Conservation (phyloP, 2,797 vertebrate species). For the Ataeniobius toweri region DNA sequence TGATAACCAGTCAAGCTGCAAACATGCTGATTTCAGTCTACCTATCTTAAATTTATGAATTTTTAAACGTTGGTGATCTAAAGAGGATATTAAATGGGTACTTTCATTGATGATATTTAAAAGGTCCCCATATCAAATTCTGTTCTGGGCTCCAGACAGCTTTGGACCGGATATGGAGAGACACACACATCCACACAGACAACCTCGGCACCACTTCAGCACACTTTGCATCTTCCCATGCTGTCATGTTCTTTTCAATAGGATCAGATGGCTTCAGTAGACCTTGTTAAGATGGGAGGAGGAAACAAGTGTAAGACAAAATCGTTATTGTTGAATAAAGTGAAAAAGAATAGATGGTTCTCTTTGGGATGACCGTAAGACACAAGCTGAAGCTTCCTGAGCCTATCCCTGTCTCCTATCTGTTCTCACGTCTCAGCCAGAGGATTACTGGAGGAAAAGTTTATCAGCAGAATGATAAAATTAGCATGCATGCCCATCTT, state of each 20-base stretch:
- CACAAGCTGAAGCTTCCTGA: slow-evolving; percentile 64
- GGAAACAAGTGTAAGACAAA: slow-evolving; percentile 14
- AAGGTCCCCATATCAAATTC: neutral
- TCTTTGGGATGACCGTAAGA: slow-evolving; percentile 64
- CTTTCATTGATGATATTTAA: neutral
- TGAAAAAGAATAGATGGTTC: slow-evolving; percentile 51
- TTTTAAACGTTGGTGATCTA: neutral
- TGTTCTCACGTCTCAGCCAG: slow-evolving; percentile 77
- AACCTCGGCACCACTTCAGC: neutral
- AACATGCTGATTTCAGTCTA: neutral
- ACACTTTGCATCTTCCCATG: neutral
- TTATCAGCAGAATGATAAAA: slow-evolving; percentile 84
- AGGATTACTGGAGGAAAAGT: slow-evolving; percentile 84
- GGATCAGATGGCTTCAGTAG: slow-evolving; percentile 55
- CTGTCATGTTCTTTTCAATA: slow-evolving; percentile 36
- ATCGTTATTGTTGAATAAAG: slow-evolving; percentile 25
- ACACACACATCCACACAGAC: neutral
- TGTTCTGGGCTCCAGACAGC: neutral
- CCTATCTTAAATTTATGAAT: neutral
- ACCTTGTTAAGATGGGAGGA: slow-evolving; percentile 36
- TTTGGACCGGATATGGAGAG: neutral
- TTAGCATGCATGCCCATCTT: slow-evolving; percentile 83
- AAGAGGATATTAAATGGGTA: neutral
- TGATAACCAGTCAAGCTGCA: neutral
- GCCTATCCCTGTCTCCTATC: slow-evolving; percentile 75